A percentile compares a stretch with the other conserved stretches of the same genome.
phyloP scores from a whole-genome alignment of 2,113 vertebrate species.

The Plotosus lineatus region DNA sequence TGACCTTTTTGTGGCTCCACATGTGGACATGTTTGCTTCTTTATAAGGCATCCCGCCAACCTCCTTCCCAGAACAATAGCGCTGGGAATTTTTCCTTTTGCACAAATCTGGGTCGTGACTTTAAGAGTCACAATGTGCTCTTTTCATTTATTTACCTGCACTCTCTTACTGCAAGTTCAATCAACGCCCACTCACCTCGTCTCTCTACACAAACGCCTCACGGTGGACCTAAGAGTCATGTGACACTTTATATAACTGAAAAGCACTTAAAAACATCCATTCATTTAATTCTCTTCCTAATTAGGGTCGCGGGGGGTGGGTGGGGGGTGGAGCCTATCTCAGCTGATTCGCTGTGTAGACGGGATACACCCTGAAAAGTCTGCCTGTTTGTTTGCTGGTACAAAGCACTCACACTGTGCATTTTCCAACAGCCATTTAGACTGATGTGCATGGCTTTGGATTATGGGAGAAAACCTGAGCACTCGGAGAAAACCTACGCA shows the following conservation, averaged over 20 bases:
- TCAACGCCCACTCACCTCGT: background rate
- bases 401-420: no score
- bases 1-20: background rate
- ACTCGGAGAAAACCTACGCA: no score
- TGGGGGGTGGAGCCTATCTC: no score
- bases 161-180: constrained; percentile 26
- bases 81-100: background rate
- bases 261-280: no score
- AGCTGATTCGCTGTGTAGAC: no score
- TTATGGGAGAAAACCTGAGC: no score
- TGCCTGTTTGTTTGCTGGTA: no score
- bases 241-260: background rate
- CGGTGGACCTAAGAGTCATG: background rate
- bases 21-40: constrained; percentile 7
- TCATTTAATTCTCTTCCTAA: no score
- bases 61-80: constrained; percentile 20
- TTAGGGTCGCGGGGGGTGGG: no score
- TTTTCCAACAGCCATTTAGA: no score
- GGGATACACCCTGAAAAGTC: no score
- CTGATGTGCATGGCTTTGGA: no score
- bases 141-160: constrained; percentile 24
- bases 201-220: background rate
- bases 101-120: constrained; percentile 12
- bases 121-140: constrained; percentile 19
- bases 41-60: constrained; percentile 8